These are phyloP conservation scores for Lethenteron camtschaticum DNA, from an alignment of 2,113 vertebrate genomes.

Conservation along the genomic window DNA sequence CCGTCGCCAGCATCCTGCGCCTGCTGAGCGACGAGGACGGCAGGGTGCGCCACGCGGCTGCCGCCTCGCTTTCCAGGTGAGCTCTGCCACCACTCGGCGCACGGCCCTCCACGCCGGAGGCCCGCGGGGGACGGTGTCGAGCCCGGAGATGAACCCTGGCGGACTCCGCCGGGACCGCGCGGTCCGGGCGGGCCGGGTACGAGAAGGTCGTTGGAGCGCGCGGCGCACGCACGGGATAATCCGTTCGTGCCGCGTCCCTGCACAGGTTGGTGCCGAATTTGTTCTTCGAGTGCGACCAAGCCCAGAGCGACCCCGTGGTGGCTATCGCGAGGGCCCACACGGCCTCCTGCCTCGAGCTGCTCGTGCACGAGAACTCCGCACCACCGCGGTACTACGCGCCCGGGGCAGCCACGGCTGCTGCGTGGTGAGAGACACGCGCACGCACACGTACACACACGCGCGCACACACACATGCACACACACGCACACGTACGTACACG, in stretches of 20 bases:
- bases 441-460: background rate
- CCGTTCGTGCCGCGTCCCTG: too few species aligned
- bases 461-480: background rate
- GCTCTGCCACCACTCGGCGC: too few species aligned
- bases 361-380: constrained; percentile 82
- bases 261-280: constrained; percentile 58
- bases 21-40: constrained; percentile 82
- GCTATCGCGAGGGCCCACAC: constrained; percentile 78
- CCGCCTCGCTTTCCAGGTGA: constrained; percentile 48
- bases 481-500: background rate
- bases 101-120: too few species aligned
- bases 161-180: too few species aligned
- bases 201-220: too few species aligned
- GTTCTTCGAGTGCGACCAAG: constrained; percentile 77
- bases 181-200: too few species aligned
- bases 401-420: too few species aligned
- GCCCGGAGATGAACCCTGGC: too few species aligned
- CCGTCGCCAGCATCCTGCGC: constrained; percentile 48
- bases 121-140: too few species aligned
- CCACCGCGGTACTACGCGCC: constrained; percentile 20
- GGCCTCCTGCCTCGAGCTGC: constrained; percentile 59
- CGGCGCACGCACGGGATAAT: too few species aligned
- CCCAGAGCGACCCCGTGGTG: constrained; percentile 73
- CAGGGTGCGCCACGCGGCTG: constrained; percentile 59
- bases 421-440: background rate